Percentiles rank a stretch among this genome's conserved stretches.
Conservation (phyloP, 2,113 vertebrate species). For the Peromyscus polionotus region DNA sequence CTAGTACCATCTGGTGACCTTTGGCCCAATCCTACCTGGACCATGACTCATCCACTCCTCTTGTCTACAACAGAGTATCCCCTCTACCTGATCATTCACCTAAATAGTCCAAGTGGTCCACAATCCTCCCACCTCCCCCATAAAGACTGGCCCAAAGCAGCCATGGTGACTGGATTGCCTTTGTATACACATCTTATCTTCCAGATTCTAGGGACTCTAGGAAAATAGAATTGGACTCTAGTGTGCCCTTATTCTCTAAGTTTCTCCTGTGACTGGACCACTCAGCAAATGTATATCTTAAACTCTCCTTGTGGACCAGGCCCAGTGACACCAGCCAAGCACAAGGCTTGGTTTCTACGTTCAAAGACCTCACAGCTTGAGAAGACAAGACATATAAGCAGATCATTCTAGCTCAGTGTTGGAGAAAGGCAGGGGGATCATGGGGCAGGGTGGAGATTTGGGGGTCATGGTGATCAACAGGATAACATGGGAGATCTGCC, state of each 20-base stretch:
- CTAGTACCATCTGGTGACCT: no score
- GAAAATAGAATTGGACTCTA: no score
- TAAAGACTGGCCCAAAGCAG: neutral
- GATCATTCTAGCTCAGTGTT: neutral
- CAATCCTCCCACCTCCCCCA: neutral
- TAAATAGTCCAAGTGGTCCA: neutral
- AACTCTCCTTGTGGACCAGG: neutral
- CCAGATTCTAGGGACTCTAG: neutral
- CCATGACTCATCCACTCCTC: neutral
- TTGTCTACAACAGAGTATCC: neutral
- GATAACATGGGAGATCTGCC: neutral
- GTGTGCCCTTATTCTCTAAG: neutral
- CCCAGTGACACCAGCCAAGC: neutral
- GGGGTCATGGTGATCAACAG: neutral
- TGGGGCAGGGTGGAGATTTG: neutral
- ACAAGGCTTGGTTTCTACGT: neutral
- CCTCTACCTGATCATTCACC: neutral
- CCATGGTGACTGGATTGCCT: rapidly evolving
- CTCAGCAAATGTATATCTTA: neutral
- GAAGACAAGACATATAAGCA: neutral
- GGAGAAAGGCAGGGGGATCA: neutral
- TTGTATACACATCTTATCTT: neutral
- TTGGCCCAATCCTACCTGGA: neutral
- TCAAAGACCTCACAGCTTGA: neutral
- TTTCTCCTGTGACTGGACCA: neutral